phyloP scores from a whole-genome alignment of 2,888 invertebrate species.

The Drosophila greeni region DNA sequence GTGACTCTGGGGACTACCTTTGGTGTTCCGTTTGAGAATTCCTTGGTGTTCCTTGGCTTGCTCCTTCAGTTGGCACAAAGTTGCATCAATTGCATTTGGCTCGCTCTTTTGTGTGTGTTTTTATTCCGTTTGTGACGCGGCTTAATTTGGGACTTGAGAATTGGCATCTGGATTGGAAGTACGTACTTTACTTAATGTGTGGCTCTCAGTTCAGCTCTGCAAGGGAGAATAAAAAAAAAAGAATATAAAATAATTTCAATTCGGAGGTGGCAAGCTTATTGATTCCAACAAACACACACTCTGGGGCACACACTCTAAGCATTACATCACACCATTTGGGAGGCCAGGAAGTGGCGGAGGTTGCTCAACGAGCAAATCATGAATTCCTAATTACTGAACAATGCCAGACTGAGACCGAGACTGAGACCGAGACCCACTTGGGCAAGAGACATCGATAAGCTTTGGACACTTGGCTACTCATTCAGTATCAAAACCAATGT shows the following conservation, averaged over 20 bases:
- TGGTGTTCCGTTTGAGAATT: slow-evolving; percentile 5
- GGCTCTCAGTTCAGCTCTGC: slow-evolving; percentile 18
- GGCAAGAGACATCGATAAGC: slow-evolving; percentile 1
- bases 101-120: slow-evolving; percentile 3
- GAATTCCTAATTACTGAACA: slow-evolving; percentile 42
- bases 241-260: slow-evolving; percentile 5
- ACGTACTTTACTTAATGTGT: slow-evolving; percentile 6
- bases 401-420: slow-evolving; percentile 8
- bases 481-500: slow-evolving; percentile 19
- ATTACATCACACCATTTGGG: slow-evolving; percentile 15
- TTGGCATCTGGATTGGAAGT: slow-evolving; percentile 38
- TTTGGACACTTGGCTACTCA: background rate
- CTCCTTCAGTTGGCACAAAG: slow-evolving; percentile 28
- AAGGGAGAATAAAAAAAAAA: no score
- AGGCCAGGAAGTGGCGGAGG: slow-evolving; percentile 24
- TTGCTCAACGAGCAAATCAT: slow-evolving; percentile 38
- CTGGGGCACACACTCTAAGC: background rate
- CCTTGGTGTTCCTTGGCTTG: background rate
- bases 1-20: background rate
- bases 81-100: slow-evolving; percentile 44
- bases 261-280: slow-evolving; percentile 4
- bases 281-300: slow-evolving; percentile 15
- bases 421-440: slow-evolving; percentile 11
- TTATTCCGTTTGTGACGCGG: background rate
- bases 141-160: slow-evolving; percentile 13